phyloP scores from a whole-genome alignment of 2,797 vertebrate species.

The Prionace glauca region DNA sequence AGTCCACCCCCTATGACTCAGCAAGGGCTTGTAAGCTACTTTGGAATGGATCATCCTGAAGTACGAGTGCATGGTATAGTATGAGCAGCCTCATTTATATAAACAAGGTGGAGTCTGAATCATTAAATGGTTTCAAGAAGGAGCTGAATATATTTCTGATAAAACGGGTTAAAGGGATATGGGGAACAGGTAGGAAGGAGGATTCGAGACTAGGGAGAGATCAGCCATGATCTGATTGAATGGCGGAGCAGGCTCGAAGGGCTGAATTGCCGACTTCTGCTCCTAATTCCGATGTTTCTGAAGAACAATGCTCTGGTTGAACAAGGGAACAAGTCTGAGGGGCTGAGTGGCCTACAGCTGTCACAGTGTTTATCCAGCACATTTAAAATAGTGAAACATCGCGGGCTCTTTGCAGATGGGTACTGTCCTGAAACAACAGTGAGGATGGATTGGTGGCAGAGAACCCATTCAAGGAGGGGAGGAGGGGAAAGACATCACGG shows the following conservation, averaged over 20 bases:
- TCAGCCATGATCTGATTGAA: no score
- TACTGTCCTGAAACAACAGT: not conserved
- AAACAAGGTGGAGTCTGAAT: no score
- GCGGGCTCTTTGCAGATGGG: not conserved
- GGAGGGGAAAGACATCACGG: not conserved
- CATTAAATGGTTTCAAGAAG: no score
- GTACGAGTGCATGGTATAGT: not conserved
- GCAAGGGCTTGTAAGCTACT: accelerated
- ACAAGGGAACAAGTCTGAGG: not conserved
- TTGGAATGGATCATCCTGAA: not conserved
- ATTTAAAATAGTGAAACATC: no score
- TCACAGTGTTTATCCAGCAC: no score
- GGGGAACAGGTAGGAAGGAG: no score
- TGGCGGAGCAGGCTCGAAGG: no score
- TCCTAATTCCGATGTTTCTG: not conserved
- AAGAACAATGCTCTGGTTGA: not conserved
- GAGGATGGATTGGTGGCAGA: not conserved
- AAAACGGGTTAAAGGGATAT: no score
- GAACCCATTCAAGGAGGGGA: not conserved
- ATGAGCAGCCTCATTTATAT: not conserved
- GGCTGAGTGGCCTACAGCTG: not conserved
- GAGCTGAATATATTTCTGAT: no score
- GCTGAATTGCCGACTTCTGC: no score
- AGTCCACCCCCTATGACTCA: accelerated
- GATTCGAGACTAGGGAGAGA: no score